phyloP scores from a whole-genome alignment of 2,797 vertebrate species.

The Coregonus ussuriensis region DNA sequence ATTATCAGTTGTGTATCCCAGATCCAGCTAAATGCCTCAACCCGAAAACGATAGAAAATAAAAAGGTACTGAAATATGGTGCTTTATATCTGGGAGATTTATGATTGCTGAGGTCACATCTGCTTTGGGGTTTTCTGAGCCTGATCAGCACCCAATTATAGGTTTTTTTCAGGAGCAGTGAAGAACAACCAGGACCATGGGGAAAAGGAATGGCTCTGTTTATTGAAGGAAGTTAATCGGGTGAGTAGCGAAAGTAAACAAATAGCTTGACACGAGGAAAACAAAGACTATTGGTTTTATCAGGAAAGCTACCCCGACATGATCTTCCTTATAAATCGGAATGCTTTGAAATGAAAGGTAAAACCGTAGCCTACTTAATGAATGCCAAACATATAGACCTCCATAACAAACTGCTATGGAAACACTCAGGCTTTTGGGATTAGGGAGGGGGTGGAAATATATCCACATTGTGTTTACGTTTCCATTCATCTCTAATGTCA shows the following conservation, averaged over 20 bases:
- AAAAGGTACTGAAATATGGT: too few species aligned
- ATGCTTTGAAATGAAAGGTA: neutral
- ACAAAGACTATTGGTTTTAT: neutral
- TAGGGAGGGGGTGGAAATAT: neutral
- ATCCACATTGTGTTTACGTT: neutral
- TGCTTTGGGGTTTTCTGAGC: conserved; percentile 13
- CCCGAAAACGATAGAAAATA: too few species aligned
- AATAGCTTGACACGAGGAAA: neutral
- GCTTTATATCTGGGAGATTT: neutral
- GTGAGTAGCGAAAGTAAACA: neutral
- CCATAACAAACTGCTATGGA: neutral
- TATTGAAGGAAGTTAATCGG: neutral
- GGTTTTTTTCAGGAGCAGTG: conserved; percentile 16
- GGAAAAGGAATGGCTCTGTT: neutral
- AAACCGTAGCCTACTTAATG: neutral
- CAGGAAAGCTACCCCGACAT: neutral
- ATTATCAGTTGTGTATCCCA: too few species aligned
- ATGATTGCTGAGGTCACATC: conserved; percentile 11
- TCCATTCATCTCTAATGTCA: neutral
- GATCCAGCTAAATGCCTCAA: too few species aligned
- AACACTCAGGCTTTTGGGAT: neutral
- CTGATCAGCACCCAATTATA: conserved; percentile 10
- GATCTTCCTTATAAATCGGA: neutral
- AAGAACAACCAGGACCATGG: neutral
- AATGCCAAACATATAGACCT: neutral